Conservation (phyloP, 92 coral and sea anemone species). For the Pocillopora grandis region DNA sequence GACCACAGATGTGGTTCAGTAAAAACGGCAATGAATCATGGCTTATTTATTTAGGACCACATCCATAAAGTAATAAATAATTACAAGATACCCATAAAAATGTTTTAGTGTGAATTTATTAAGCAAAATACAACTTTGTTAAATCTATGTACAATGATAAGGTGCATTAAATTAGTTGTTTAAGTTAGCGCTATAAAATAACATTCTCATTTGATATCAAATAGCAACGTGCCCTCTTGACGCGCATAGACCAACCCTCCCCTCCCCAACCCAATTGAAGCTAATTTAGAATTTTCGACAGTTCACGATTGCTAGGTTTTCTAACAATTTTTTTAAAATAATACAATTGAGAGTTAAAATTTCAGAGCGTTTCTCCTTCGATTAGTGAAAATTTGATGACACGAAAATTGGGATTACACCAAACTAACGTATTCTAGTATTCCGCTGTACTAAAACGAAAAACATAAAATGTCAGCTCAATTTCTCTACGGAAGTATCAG, state of each 20-base stretch:
- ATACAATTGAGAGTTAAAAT: not conserved
- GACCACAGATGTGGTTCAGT: too few species aligned
- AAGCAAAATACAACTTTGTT: slow-evolving; percentile 39
- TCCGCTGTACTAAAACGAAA: not conserved
- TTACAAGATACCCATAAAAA: not conserved
- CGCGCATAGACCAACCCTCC: not conserved
- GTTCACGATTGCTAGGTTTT: not conserved
- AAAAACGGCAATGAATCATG: too few species aligned
- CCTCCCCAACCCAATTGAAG: not conserved
- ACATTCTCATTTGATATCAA: slow-evolving; percentile 2
- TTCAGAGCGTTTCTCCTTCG: not conserved
- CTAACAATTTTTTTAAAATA: slow-evolving; percentile 7
- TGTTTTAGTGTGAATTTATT: slow-evolving; percentile 18
- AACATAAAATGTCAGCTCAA: not conserved
- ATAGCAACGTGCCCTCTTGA: not conserved
- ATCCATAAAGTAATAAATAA: too few species aligned
- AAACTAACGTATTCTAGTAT: too few species aligned
- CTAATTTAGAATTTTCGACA: not conserved
- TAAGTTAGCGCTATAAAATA: slow-evolving; percentile 31
- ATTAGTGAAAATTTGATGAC: not conserved
- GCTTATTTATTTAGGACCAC: too few species aligned
- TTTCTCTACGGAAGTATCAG: not conserved
- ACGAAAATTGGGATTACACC: not conserved
- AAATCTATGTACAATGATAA: slow-evolving; percentile 9
- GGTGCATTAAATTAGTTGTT: slow-evolving; percentile 11